Evolutionary conservation across 2,888 invertebrate species (phyloP).

Genomic region (Aquatica leii): DNA sequence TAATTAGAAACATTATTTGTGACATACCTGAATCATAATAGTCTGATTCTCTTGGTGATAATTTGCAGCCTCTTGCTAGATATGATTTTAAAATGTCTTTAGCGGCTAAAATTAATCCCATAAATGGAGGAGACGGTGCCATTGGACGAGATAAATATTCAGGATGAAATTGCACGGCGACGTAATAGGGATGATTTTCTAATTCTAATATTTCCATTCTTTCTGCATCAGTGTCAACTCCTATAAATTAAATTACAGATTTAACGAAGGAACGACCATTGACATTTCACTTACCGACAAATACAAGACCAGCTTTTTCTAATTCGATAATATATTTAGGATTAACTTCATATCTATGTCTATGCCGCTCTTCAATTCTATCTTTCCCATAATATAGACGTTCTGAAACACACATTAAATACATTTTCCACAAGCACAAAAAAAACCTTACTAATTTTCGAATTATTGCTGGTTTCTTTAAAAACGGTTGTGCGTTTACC

Average conservation of each 20-base stretch:
- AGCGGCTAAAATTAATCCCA: constrained; percentile 92
- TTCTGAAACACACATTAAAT: constrained; percentile 60
- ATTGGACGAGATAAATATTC: constrained; percentile 94
- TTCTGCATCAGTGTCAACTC: constrained; percentile 78
- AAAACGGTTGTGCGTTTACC: constrained; percentile 92
- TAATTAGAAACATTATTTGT: not conserved
- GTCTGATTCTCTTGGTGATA: constrained; percentile 74
- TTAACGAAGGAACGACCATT: not conserved
- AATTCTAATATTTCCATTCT: constrained; percentile 96
- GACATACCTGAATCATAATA: constrained; percentile 59
- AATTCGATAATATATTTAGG: constrained; percentile 81
- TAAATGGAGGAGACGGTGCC: constrained; percentile 92
- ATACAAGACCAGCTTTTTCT: constrained; percentile 84
- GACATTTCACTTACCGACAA: constrained; percentile 72
- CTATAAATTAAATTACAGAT: constrained; percentile 51
- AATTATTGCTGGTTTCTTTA: constrained; percentile 63
- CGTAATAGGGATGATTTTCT: constrained; percentile 88
- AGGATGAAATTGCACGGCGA: constrained; percentile 97
- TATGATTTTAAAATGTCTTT: constrained; percentile 80
- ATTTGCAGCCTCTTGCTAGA: constrained; percentile 75
- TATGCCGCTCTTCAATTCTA: constrained; percentile 90
- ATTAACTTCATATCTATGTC: constrained; percentile 98
- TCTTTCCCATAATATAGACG: constrained; percentile 81
- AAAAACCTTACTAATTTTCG: constrained; percentile 68
- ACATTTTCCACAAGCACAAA: too few relatives aligned